phyloP scores from a whole-genome alignment of 1,140 invertebrate genomes.

The Hesperophylax magnus region DNA sequence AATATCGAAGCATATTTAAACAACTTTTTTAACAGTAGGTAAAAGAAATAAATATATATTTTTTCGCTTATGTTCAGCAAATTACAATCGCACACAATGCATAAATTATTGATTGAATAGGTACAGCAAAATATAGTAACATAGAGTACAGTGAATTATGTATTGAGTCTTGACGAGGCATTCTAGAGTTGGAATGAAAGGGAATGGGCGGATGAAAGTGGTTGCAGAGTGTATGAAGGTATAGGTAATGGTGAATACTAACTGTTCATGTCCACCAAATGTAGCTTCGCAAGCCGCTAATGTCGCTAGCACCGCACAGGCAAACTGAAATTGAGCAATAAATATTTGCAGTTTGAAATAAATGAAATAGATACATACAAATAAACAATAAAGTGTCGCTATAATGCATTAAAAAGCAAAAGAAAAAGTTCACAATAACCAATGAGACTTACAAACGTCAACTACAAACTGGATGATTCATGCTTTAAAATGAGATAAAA shows the following conservation, averaged over 20 bases:
- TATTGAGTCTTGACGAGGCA: neutral
- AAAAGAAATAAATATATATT: too few relatives aligned
- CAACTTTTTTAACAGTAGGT: too few relatives aligned
- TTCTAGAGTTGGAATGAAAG: conserved; percentile 29
- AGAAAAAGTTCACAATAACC: too few relatives aligned
- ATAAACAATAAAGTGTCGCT: too few relatives aligned
- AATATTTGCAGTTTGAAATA: conserved; percentile 33
- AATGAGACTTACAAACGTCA: too few relatives aligned
- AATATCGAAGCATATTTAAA: neutral
- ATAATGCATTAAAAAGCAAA: too few relatives aligned
- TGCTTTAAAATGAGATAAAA: too few relatives aligned
- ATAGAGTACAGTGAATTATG: neutral
- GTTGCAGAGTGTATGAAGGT: conserved; percentile 7
- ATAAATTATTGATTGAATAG: neutral
- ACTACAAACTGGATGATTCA: too few relatives aligned
- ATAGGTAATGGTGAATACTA: conserved; percentile 38
- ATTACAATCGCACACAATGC: neutral
- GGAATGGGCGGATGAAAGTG: conserved; percentile 23
- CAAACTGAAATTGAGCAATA: conserved; percentile 45
- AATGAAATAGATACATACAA: neutral
- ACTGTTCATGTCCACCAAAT: conserved; percentile 53
- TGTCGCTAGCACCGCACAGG: conserved; percentile 47
- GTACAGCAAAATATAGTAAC: neutral
- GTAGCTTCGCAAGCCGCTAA: conserved; percentile 45
- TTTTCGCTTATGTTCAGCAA: too few relatives aligned